A percentile compares a stretch with the other conserved stretches of the same genome.
Evolutionary conservation across 2,797 vertebrate species (phyloP).

Genomic region (Sylvia borin): DNA sequence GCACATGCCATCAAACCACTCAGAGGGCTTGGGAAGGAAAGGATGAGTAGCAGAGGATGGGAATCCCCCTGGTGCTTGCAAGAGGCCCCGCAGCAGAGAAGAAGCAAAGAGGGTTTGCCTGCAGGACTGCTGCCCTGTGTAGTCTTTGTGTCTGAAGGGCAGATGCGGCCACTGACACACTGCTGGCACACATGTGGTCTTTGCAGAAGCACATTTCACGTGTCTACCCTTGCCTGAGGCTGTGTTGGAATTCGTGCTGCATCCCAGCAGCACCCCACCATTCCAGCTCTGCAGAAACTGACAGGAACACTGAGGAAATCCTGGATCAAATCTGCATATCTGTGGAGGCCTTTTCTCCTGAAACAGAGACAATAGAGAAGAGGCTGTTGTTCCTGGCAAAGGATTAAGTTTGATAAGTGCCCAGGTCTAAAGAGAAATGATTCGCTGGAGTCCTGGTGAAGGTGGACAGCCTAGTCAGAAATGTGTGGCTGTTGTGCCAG

Average conservation of each 20-base stretch:
- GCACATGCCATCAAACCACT: neutral
- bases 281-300: neutral
- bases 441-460: neutral
- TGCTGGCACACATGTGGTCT: accelerated
- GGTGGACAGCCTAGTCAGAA: neutral
- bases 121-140: accelerated
- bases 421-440: neutral
- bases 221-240: neutral
- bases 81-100: neutral
- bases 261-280: neutral
- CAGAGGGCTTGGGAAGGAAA: neutral
- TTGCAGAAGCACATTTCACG: neutral
- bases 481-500: neutral
- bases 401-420: neutral
- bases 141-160: accelerated
- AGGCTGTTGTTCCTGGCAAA: neutral
- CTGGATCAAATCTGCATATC: neutral
- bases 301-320: neutral
- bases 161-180: neutral
- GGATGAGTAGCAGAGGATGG: neutral
- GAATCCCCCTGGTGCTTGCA: neutral
- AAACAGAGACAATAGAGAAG: neutral
- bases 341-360: neutral
- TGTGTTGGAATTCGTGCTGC: accelerated
- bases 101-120: neutral